Evolutionary conservation across 2,888 invertebrate genomes (phyloP).

Genomic region (Auanema freiburgensis): DNA sequence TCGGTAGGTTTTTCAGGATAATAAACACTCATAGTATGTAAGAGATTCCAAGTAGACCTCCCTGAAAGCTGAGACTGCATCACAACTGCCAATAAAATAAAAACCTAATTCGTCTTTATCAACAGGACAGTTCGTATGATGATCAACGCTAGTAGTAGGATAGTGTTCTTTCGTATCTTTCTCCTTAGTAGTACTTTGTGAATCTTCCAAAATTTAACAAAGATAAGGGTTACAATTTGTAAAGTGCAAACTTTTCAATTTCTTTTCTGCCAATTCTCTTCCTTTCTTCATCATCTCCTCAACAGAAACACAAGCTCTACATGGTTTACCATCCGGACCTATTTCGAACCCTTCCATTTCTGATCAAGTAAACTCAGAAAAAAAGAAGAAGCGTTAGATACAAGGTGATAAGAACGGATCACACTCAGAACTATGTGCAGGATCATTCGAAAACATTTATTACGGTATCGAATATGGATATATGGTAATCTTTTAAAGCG

Average conservation of each 20-base stretch:
- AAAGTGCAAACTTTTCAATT: slow-evolving; percentile 16
- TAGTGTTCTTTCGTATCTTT: slow-evolving; percentile 3
- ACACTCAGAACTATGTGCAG: too few relatives aligned
- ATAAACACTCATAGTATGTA: slow-evolving; percentile 94
- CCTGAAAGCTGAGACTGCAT: slow-evolving; percentile 19
- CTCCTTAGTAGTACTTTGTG: slow-evolving; percentile 4
- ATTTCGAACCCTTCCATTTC: slow-evolving; percentile 17
- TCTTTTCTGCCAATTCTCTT: slow-evolving; percentile 35
- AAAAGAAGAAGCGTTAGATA: too few relatives aligned
- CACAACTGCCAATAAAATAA: not conserved
- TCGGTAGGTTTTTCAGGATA: slow-evolving; percentile 81
- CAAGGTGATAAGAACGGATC: too few relatives aligned
- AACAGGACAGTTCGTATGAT: slow-evolving; percentile 68
- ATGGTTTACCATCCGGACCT: slow-evolving; percentile 45
- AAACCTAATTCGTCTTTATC: slow-evolving; percentile 69
- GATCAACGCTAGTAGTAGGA: slow-evolving; percentile 3
- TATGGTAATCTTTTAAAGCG: too few relatives aligned
- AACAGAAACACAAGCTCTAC: slow-evolving; percentile 56
- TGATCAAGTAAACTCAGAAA: not conserved
- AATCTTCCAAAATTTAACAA: not conserved
- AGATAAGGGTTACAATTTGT: not conserved
- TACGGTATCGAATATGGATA: too few relatives aligned
- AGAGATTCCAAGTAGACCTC: slow-evolving; percentile 79
- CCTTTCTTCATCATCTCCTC: slow-evolving; percentile 59
- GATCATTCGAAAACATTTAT: too few relatives aligned